Percentiles rank a stretch among this genome's conserved stretches.
Evolutionary conservation across 1,140 invertebrate genomes (phyloP).

Genomic region (Anastrepha ludens): DNA sequence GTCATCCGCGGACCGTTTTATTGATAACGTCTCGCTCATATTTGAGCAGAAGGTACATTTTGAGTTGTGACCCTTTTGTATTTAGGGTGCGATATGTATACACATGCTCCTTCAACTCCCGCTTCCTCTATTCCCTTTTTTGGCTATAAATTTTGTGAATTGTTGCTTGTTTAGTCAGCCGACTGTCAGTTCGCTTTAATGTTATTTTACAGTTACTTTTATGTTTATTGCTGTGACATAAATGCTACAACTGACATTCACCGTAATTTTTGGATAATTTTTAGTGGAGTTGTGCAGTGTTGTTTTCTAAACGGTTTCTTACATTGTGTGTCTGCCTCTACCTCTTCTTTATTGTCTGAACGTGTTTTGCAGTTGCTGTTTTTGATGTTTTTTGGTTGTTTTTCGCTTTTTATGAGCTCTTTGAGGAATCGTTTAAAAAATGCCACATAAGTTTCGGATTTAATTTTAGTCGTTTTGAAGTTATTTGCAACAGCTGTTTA

Average conservation of each 20-base stretch:
- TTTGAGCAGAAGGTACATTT: too few species aligned
- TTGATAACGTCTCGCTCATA: too few species aligned
- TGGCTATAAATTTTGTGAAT: not conserved
- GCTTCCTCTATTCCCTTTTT: not conserved
- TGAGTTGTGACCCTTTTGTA: too few species aligned
- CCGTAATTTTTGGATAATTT: slow-evolving; percentile 39
- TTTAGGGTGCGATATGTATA: too few species aligned
- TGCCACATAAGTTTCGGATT: not conserved
- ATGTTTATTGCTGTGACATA: slow-evolving; percentile 31
- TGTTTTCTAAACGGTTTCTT: not conserved
- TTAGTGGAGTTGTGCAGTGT: not conserved
- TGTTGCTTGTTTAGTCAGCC: slow-evolving; percentile 9
- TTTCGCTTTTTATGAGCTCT: not conserved
- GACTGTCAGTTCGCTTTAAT: not conserved
- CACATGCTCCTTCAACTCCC: not conserved
- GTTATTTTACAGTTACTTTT: slow-evolving; percentile 43
- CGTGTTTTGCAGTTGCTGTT: not conserved
- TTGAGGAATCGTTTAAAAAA: not conserved
- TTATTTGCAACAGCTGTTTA: not conserved
- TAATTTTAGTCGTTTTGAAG: not conserved
- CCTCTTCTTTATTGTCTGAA: not conserved
- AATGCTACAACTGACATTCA: slow-evolving; percentile 26
- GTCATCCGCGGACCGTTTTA: too few species aligned
- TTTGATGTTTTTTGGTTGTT: too few species aligned
- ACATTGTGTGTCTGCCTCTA: not conserved